Base-by-base conservation (phyloP, 1,140 invertebrate genomes). In the Zaprionus camerounensis region DNA sequence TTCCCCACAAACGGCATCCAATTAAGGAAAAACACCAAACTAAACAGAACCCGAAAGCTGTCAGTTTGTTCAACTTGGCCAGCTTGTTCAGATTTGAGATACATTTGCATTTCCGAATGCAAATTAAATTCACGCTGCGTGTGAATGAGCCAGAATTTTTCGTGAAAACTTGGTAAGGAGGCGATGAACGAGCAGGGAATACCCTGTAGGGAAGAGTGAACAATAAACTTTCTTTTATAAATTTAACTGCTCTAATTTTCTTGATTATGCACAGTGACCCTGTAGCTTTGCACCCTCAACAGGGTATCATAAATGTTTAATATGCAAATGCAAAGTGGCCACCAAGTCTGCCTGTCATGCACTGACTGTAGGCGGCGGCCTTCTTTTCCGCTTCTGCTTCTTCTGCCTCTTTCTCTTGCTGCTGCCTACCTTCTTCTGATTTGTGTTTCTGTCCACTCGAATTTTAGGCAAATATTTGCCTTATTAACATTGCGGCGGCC, bases 91-190 rank as follows among this genome's bases (percentile, higher is more conserved):
- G 65, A 57, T 67, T 49, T 66, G 38, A 59, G 69, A 66, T 70
- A 70, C 74, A 87, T 87, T 88, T 87, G 83, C 82, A 87, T 83
- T 82, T 82, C 44, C 75, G 59, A 78, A 87, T 87, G 84, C 84
- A 87, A 87, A 87, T 87, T 81, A 84, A 83, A 87, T 84, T 80
- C 63, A 56, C 64, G 71, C 56, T 53, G 74, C 74, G 74, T 76
- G 74, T 72, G 74, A 76, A 76, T 65, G 69, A 57, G 68, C 58
- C 51, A 64, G 55, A 38, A 38, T 44, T 20, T 41, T 26, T 31
- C n/a, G 44, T 58, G 69, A 71, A 81, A 77, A 59, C 20, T 11
- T 36, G 3, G 12, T 12, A 46, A 24, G 22, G 5, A 28, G 26
- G 6, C 26, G 26, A 6, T 31, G 5, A 17, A 9, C 5, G 63